Base-by-base conservation (phyloP, 1,140 invertebrate genomes). In the Sweltsa coloradensis region DNA sequence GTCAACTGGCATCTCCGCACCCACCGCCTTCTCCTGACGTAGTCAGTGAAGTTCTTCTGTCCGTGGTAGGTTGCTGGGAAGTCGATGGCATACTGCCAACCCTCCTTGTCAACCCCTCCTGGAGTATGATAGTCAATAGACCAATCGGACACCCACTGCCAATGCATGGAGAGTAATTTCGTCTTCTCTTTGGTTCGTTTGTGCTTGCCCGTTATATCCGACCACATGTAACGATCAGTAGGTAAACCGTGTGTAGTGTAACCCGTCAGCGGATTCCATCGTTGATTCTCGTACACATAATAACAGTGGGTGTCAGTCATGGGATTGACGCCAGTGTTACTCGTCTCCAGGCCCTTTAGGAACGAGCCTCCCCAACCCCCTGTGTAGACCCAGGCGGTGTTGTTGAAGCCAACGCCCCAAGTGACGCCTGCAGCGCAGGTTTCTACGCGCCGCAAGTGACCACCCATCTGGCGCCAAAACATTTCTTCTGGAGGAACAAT, bases 121-220 rank as follows among this genome's bases (percentile, higher is more conserved):
- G 83, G 81, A 25, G 84, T 81, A 60, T 84, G 80, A 60, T 86
- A 93, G 64, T 94, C 89, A 9, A 92, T 74, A 52, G 81, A 75
- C 91, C 90, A 94, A 60, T 93, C 89, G 5, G 85, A 84, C 70
- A 83, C 81, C 90, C 90, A 95, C 55, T 86, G 81, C 85, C 89
- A 95, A 57, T 88, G 82, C 52, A 77, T 78, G 19, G 85, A 90
- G 1, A 89, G 70, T 19, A 93, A 68, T 65, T 88, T 87, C 0
- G 85, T 86, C 54, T 83, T 79, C 58, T 92, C 89, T 60, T 84
- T 78, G 7, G 83, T 86, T 34, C 84, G 73, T 61, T 86, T 85
- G 51, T 86, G 76, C 41, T 78, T 76, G 2, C 89, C 89, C 19
- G 79, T 83, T 31, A 76, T 74, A 65, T 93, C 89, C 63, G 86